Conservation (phyloP, 2,888 invertebrate genomes). For the Koerneria pararmatus region DNA sequence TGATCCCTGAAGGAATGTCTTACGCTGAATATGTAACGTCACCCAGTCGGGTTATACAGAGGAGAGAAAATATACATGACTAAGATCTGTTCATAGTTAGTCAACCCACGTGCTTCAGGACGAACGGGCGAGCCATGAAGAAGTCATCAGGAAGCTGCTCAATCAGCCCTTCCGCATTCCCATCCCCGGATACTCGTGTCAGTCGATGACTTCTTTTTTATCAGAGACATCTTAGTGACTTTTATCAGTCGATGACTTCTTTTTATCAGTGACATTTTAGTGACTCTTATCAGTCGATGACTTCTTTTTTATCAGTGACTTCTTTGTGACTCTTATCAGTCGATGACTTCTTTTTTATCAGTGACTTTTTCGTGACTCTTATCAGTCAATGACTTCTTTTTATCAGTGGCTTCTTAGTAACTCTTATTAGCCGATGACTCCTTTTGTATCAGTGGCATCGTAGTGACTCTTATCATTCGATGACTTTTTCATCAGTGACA, state of each 20-base stretch:
- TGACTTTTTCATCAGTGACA: background rate
- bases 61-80: too few relatives aligned
- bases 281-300: too few relatives aligned
- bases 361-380: constrained; percentile 8
- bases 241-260: too few relatives aligned
- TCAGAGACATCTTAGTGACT: constrained; percentile 16
- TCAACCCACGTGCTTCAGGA: background rate
- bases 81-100: background rate
- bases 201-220: constrained; percentile 14
- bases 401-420: too few relatives aligned
- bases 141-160: constrained; percentile 47
- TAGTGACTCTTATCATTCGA: constrained; percentile 44
- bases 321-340: constrained; percentile 47
- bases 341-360: background rate
- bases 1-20: too few relatives aligned
- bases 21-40: too few relatives aligned
- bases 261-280: too few relatives aligned
- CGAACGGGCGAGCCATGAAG: constrained; percentile 36
- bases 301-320: background rate
- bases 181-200: constrained; percentile 54
- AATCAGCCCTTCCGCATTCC: constrained; percentile 50
- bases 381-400: too few relatives aligned
- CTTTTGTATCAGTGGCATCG: background rate
- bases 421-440: too few relatives aligned
- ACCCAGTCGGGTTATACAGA: too few relatives aligned